Conservation (phyloP, 1,140 invertebrate species). For the Diachasmimorpha longicaudata region DNA sequence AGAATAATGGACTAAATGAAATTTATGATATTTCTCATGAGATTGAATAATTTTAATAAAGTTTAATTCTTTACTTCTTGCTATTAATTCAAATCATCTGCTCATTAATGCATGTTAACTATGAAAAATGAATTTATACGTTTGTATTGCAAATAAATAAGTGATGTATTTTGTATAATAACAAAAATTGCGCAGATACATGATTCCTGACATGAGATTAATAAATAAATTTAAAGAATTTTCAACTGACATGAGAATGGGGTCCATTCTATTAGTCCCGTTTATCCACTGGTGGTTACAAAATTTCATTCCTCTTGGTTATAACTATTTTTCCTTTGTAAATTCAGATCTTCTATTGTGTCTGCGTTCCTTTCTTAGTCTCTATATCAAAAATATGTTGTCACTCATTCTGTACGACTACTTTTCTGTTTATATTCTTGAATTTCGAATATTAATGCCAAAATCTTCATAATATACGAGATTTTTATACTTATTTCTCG, state of each 20-base stretch:
- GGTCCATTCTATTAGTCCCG: neutral
- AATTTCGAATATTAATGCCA: neutral
- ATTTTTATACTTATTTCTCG: neutral
- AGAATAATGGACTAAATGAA: slow-evolving; percentile 9
- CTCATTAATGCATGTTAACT: neutral
- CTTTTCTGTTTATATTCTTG: slow-evolving; percentile 10
- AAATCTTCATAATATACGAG: neutral
- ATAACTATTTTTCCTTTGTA: slow-evolving; percentile 12
- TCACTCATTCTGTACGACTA: slow-evolving; percentile 43
- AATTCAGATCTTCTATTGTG: slow-evolving; percentile 25
- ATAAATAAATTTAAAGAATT: neutral
- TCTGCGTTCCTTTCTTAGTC: slow-evolving; percentile 27
- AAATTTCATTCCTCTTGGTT: too few species aligned
- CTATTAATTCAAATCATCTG: neutral
- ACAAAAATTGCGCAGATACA: neutral
- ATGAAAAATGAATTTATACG: neutral
- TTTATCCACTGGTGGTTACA: neutral
- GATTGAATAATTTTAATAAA: neutral
- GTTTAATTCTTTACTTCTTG: neutral
- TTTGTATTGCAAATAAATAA: neutral
- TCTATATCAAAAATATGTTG: slow-evolving; percentile 56
- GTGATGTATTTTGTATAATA: slow-evolving; percentile 3
- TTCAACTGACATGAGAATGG: neutral
- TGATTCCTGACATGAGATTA: neutral
- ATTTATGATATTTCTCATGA: neutral